A percentile compares a stretch with the other conserved stretches of the same genome.
Conservation (phyloP, 1,140 invertebrate species). For the Drosophila pandora region DNA sequence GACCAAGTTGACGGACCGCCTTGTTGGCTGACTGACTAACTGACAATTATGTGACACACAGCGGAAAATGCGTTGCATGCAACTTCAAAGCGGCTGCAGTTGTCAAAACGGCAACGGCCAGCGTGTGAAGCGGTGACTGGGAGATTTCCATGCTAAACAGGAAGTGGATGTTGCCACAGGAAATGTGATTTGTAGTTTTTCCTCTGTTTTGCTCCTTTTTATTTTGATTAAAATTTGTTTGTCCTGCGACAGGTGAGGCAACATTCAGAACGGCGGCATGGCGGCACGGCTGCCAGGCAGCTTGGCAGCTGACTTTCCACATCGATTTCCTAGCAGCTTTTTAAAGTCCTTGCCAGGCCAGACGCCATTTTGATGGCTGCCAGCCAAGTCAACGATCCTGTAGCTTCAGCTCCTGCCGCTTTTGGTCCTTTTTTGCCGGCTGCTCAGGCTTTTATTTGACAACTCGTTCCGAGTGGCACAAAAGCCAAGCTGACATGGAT, state of each 20-base stretch:
- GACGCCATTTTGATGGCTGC: constrained; percentile 67
- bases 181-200: constrained; percentile 80
- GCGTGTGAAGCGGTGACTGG: constrained; percentile 74
- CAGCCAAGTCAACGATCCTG: constrained; percentile 57
- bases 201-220: constrained; percentile 28
- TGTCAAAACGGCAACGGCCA: constrained; percentile 37
- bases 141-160: constrained; percentile 67
- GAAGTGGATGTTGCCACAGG: constrained; percentile 73
- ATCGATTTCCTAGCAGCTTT: constrained; percentile 42
- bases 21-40: constrained; percentile 39
- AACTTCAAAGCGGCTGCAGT: constrained; percentile 73
- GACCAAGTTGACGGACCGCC: constrained; percentile 62
- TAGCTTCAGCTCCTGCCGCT: not conserved
- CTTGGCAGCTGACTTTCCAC: constrained; percentile 46
- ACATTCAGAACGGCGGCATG: not conserved
- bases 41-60: constrained; percentile 74
- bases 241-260: constrained; percentile 62
- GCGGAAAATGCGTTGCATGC: constrained; percentile 78
- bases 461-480: constrained; percentile 52
- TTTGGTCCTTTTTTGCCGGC: constrained; percentile 19
- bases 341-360: constrained; percentile 58
- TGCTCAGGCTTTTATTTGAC: constrained; percentile 37
- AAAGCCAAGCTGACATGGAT: constrained; percentile 55
- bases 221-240: constrained; percentile 70
- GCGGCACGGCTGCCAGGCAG: constrained; percentile 5